phyloP scores from a whole-genome alignment of 2,113 vertebrate genomes.

The Lepisosteus osseus region DNA sequence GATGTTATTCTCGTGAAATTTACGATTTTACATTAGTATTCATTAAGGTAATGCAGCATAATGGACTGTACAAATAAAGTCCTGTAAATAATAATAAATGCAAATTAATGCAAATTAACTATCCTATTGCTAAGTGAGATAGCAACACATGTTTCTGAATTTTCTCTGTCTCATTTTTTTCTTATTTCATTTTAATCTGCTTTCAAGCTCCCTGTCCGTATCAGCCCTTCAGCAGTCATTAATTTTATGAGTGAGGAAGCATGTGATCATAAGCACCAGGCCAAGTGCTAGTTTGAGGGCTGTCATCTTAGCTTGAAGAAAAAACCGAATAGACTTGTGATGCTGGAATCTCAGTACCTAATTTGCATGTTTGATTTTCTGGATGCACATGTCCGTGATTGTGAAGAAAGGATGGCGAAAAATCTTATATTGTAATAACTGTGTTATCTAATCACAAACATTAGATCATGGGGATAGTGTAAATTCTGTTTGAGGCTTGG shows the following conservation, averaged over 20 bases:
- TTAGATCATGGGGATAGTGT: no score
- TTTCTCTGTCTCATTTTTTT: slow-evolving; percentile 5
- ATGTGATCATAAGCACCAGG: not conserved
- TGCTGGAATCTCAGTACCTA: no score
- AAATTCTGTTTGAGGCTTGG: no score
- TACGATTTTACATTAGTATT: slow-evolving; percentile 63
- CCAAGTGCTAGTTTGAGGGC: no score
- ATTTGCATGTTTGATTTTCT: no score
- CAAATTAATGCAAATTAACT: slow-evolving; percentile 51
- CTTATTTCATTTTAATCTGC: not conserved
- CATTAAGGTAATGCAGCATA: slow-evolving; percentile 49
- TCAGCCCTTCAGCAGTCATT: not conserved
- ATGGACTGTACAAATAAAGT: slow-evolving; percentile 39
- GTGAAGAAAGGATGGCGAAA: no score
- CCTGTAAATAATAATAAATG: slow-evolving; percentile 49
- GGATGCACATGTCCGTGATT: no score
- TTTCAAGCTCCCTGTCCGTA: slow-evolving; percentile 10
- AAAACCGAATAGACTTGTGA: no score
- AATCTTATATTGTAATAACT: no score
- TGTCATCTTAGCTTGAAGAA: no score
- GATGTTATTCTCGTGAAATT: slow-evolving; percentile 40
- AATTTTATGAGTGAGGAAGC: slow-evolving; percentile 5
- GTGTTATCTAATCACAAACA: no score
- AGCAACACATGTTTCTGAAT: slow-evolving; percentile 23
- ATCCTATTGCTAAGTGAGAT: slow-evolving; percentile 35